Conservation (phyloP, 2,113 vertebrate species). For the Notothenia coriiceps region DNA sequence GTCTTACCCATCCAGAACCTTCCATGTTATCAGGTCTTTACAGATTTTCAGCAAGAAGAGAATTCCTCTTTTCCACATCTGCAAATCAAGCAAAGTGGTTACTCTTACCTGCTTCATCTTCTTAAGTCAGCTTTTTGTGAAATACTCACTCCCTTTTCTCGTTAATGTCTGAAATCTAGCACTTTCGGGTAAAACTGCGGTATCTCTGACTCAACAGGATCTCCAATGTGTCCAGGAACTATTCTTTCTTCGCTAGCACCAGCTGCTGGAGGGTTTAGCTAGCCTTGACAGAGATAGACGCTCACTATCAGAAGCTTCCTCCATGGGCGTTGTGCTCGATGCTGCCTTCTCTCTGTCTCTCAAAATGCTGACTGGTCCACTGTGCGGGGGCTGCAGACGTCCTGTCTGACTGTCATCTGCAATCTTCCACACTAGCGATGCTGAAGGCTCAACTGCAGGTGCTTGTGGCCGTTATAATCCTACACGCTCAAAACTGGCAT, state of each 20-base stretch:
- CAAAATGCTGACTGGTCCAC: conserved; percentile 96
- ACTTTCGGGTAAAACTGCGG: conserved; percentile 88
- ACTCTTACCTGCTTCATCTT: conserved; percentile 93
- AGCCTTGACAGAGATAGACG: conserved; percentile 88
- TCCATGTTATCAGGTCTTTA: conserved; percentile 91
- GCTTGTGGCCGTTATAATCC: conserved; percentile 76
- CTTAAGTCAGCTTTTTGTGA: conserved; percentile 88
- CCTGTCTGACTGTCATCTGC: conserved; percentile 93
- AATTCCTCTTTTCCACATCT: conserved; percentile 93
- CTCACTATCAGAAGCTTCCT: conserved; percentile 96
- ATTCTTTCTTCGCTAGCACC: conserved; percentile 96
- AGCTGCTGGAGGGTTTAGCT: conserved; percentile 92
- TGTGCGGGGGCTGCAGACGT: conserved; percentile 93
- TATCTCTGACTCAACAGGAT: conserved; percentile 93
- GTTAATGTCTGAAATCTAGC: conserved; percentile 93
- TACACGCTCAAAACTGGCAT: conserved; percentile 66
- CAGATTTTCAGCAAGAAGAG: conserved; percentile 92
- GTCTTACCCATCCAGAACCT: conserved; percentile 97
- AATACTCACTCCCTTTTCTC: conserved; percentile 94
- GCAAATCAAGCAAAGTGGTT: conserved; percentile 96
- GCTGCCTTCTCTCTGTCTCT: conserved; percentile 94
- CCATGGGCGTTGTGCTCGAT: conserved; percentile 90
- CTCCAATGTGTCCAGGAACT: conserved; percentile 93
- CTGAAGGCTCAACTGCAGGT: conserved; percentile 87
- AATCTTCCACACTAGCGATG: conserved; percentile 92